Evolutionary conservation across 2,888 invertebrate genomes (phyloP).

Genomic region (Caenorhabditis macrosperma): DNA sequence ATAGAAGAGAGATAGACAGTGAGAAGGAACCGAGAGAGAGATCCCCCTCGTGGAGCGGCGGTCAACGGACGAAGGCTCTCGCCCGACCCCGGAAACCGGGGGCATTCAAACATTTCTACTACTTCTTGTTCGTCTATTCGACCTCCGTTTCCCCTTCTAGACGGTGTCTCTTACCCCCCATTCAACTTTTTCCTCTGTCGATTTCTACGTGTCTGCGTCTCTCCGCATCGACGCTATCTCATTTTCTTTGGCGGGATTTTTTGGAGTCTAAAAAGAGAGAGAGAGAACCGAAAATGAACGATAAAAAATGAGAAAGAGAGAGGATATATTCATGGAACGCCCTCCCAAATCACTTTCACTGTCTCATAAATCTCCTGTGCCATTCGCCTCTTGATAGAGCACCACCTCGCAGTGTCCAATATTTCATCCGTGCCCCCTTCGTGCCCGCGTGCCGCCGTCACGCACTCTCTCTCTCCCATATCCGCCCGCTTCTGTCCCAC

Average conservation of each 20-base stretch:
- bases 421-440: background rate
- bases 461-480: background rate
- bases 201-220: conserved; percentile 1
- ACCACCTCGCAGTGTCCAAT: background rate
- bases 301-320: background rate
- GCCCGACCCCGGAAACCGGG: background rate
- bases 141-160: background rate
- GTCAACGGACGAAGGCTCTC: background rate
- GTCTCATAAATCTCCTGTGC: background rate
- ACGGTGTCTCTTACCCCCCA: background rate
- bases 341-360: background rate
- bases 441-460: conserved; percentile 1
- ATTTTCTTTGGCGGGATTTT: background rate
- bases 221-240: background rate
- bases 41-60: background rate
- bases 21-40: conserved; percentile 1
- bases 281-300: too few relatives aligned
- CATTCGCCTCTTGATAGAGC: background rate
- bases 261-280: background rate
- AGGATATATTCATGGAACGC: background rate
- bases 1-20: conserved; percentile 6
- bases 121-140: background rate
- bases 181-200: background rate
- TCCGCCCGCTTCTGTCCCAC: too few relatives aligned
- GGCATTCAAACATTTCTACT: background rate